These are phyloP conservation scores for Brachypalpus laphriformis DNA, from an alignment of 2,888 invertebrate species.

Conservation along the genomic window DNA sequence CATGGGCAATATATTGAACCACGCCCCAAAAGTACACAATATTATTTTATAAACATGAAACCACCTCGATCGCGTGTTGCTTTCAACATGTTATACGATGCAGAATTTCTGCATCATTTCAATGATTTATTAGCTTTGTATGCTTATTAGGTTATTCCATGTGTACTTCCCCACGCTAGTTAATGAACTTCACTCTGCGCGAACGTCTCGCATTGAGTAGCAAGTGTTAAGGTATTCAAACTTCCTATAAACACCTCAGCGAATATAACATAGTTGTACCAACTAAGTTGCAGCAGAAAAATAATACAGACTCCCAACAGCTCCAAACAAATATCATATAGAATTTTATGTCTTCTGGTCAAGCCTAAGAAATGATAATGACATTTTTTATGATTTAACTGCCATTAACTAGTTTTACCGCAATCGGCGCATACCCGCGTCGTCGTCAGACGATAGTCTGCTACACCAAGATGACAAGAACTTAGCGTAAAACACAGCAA, in stretches of 20 bases:
- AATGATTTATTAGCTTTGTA: constrained; percentile 45
- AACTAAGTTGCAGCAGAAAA: not conserved
- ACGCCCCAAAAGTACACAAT: not conserved
- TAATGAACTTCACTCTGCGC: constrained; percentile 18
- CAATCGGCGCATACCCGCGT: constrained; percentile 49
- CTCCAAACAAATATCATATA: constrained; percentile 59
- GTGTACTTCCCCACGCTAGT: constrained; percentile 23
- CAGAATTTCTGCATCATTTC: not conserved
- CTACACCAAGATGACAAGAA: constrained; percentile 22
- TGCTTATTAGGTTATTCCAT: constrained; percentile 23
- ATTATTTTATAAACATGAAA: not conserved
- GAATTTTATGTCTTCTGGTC: constrained; percentile 63
- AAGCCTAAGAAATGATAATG: constrained; percentile 72
- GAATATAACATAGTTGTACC: not conserved
- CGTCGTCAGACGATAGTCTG: constrained; percentile 46
- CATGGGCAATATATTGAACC: not conserved
- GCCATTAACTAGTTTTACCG: constrained; percentile 74
- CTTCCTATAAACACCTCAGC: constrained; percentile 23
- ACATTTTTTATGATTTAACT: constrained; percentile 73
- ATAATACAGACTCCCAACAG: not conserved
- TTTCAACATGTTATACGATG: not conserved
- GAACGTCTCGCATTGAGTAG: not conserved
- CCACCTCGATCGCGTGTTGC: constrained; percentile 16
- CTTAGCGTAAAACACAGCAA: constrained; percentile 6
- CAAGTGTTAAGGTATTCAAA: not conserved